Percentiles rank a stretch among this genome's conserved stretches.
These are phyloP conservation scores for Drosophila fulvimacula DNA, from an alignment of 2,888 invertebrate genomes.

Conservation along the genomic window DNA sequence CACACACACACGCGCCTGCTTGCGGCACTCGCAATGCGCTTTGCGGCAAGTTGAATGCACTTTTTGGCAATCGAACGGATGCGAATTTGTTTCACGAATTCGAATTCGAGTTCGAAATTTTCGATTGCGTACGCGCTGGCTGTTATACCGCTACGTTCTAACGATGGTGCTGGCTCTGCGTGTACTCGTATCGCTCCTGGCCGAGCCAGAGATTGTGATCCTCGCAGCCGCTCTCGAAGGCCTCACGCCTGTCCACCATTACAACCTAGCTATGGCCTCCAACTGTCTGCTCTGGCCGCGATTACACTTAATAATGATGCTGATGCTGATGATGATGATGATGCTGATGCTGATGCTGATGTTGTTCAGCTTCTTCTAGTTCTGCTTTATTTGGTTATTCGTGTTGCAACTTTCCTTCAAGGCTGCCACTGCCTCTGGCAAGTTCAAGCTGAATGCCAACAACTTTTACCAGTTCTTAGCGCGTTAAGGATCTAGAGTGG, in stretches of 20 bases:
- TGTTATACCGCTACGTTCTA: conserved; percentile 5
- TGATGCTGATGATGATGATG: too few relatives aligned
- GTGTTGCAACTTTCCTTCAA: conserved; percentile 27
- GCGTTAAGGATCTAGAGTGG: conserved; percentile 37
- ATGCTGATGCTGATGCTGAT: neutral
- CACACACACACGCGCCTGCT: neutral
- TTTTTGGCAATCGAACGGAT: conserved; percentile 24
- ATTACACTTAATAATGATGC: conserved; percentile 1
- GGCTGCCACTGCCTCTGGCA: conserved; percentile 15
- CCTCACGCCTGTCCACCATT: conserved; percentile 57
- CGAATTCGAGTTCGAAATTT: neutral
- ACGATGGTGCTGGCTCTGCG: conserved; percentile 67
- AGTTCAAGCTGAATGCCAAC: conserved; percentile 23
- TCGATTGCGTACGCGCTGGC: neutral
- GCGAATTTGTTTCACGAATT: neutral
- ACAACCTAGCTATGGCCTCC: conserved; percentile 41
- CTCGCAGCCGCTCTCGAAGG: conserved; percentile 54
- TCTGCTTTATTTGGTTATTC: neutral
- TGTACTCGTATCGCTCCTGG: conserved; percentile 67
- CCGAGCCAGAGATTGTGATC: conserved; percentile 41
- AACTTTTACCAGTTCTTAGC: conserved; percentile 20
- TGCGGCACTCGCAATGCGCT: conserved; percentile 8
- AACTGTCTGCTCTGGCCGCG: conserved; percentile 11
- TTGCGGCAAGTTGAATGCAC: conserved; percentile 70
- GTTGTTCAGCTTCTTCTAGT: neutral